Evolutionary conservation across 2,797 vertebrate genomes (phyloP).

Genomic region (Fratercula arctica): DNA sequence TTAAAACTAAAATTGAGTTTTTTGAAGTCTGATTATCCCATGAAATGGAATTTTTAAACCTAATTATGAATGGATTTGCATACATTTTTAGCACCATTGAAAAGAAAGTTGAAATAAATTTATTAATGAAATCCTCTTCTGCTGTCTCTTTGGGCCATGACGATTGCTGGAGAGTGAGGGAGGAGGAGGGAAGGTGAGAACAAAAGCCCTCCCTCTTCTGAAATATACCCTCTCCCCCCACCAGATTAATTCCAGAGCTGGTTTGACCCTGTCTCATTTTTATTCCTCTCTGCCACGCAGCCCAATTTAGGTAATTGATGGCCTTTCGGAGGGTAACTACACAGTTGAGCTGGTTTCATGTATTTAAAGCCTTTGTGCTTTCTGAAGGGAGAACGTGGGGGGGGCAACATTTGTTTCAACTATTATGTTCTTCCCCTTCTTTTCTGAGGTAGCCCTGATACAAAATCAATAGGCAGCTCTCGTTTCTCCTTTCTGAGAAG

Average conservation of each 20-base stretch:
- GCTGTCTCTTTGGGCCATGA: constrained; percentile 69
- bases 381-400: not conserved
- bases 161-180: not conserved
- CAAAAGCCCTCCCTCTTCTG: not conserved
- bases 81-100: constrained; percentile 83
- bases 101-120: constrained; percentile 82
- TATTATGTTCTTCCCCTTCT: not conserved
- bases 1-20: constrained; percentile 86
- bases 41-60: constrained; percentile 89
- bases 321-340: constrained; percentile 7
- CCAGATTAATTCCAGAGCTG: not conserved
- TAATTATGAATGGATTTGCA: constrained; percentile 88
- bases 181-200: not conserved
- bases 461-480: constrained; percentile 31
- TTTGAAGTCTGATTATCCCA: constrained; percentile 87
- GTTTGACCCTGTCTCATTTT: not conserved
- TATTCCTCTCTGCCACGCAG: not conserved
- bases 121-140: constrained; percentile 84
- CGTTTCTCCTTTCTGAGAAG: not conserved
- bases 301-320: constrained; percentile 18
- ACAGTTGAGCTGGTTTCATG: not conserved
- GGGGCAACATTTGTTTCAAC: not conserved
- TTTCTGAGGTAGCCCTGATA: constrained; percentile 3
- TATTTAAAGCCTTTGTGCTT: constrained; percentile 26
- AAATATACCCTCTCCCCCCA: not conserved